A percentile compares a stretch with the other conserved stretches of the same genome.
Conservation (phyloP, 2,888 invertebrate species). For the Torymus auratus region DNA sequence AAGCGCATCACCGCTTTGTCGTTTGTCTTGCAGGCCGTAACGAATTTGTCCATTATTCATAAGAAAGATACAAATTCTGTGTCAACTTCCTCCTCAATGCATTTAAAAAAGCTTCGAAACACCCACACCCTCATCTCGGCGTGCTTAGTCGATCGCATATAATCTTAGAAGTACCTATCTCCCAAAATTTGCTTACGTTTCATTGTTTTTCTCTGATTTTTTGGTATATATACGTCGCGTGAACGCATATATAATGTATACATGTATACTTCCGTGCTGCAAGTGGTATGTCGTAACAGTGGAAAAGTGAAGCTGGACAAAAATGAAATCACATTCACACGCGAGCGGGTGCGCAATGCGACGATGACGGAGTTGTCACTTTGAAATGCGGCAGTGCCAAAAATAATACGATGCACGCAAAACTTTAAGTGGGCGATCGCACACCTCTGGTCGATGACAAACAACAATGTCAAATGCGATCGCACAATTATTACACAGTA, state of each 20-base stretch:
- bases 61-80: not conserved
- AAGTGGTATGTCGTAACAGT: slow-evolving; percentile 1
- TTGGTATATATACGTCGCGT: not conserved
- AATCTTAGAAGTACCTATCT: slow-evolving; percentile 19
- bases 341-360: too few relatives aligned
- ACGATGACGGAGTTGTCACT: slow-evolving; percentile 42
- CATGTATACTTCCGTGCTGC: slow-evolving; percentile 10
- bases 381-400: slow-evolving; percentile 51
- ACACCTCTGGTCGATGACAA: too few relatives aligned
- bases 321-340: not conserved
- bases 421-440: too few relatives aligned
- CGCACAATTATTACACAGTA: slow-evolving; percentile 12
- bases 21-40: slow-evolving; percentile 40
- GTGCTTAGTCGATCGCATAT: slow-evolving; percentile 18
- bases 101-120: slow-evolving; percentile 22
- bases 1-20: slow-evolving; percentile 48
- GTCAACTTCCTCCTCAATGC: not conserved
- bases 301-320: not conserved
- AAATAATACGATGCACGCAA: slow-evolving; percentile 28
- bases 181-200: slow-evolving; percentile 29
- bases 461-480: not conserved
- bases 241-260: too few relatives aligned
- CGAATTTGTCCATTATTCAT: slow-evolving; percentile 28
- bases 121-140: slow-evolving; percentile 11
- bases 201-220: slow-evolving; percentile 3